phyloP scores from a whole-genome alignment of 2,888 invertebrate species.

The Papilio protenor region DNA sequence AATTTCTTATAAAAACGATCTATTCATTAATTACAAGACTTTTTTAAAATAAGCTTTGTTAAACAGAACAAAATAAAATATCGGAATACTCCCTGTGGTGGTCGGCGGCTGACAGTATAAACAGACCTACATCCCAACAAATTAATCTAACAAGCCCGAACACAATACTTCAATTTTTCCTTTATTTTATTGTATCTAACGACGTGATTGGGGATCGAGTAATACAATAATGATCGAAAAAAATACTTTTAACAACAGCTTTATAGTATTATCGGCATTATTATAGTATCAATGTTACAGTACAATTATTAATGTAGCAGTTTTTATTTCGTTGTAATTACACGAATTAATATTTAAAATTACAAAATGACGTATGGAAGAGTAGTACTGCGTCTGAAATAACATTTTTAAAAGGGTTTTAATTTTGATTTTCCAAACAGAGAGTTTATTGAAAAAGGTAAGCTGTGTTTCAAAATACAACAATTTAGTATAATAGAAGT shows the following conservation, averaged over 20 bases:
- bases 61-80: slow-evolving; percentile 21
- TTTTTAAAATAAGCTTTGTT: slow-evolving; percentile 11
- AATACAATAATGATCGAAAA: slow-evolving; percentile 5
- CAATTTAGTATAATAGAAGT: background rate
- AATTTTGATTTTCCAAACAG: background rate
- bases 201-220: slow-evolving; percentile 18
- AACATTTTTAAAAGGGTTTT: background rate
- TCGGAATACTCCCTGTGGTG: background rate
- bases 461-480: background rate
- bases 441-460: background rate
- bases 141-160: slow-evolving; percentile 35
- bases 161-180: slow-evolving; percentile 10
- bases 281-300: background rate
- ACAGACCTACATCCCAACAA: slow-evolving; percentile 35
- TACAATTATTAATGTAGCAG: background rate
- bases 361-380: background rate
- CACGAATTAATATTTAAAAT: background rate
- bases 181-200: slow-evolving; percentile 24
- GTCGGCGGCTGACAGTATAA: slow-evolving; percentile 22
- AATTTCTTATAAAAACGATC: background rate
- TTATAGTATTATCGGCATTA: background rate
- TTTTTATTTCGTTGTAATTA: background rate
- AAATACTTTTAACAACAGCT: slow-evolving; percentile 4
- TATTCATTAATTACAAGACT: background rate
- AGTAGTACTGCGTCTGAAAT: background rate